Base-by-base conservation (phyloP, 2,113 vertebrate species). In the Prolemur simus region DNA sequence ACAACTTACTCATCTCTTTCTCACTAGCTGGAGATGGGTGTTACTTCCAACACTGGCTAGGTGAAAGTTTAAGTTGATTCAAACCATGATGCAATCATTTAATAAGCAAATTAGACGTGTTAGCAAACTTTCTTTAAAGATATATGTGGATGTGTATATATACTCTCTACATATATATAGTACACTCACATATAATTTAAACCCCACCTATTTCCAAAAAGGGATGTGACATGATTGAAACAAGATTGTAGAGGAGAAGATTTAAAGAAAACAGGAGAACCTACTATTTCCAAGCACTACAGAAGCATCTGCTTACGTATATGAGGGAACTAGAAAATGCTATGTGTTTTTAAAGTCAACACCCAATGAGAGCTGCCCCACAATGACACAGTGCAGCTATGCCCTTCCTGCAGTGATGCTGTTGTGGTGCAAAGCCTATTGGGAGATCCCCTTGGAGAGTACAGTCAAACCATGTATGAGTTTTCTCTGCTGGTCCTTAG, bases 231-330 rank as follows among this genome's bases (percentile, higher is more conserved):
- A 8, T 81, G 58, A 90, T 64, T 74, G 34, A 68, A 89, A 89
- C 20, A 85, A 85, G 52, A 64, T 42, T 68, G 12, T 83, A 91
- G 56, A 84, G 64, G 56, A 88, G 23, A 82, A 29, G 11, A 10
- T 52, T 96, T 83, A 56, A 80, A 87, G n/a, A 78, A 87, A 78
- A 54, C 20, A 56, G 42, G n/a, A 88, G 32, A 80, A 39, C 20
- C 54, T 87, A 21, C 64, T 66, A 18, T 82, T 96, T 96, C 42
- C 27, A 54, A 81, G 20, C 23, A 45, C 81, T 54, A 9, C 25
- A 71, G 42, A 95, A 84, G 58, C 15, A 92, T 84, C 63, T 95
- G 54, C 29, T 95, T 92, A 45, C 23, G 60, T 58, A 81, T 32
- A 17, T 39, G 49, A 25, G 25, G 2, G 42, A 77, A 90, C 52